Evolutionary conservation across 2,888 invertebrate species (phyloP).

Genomic region (Eupelmus urozonus): DNA sequence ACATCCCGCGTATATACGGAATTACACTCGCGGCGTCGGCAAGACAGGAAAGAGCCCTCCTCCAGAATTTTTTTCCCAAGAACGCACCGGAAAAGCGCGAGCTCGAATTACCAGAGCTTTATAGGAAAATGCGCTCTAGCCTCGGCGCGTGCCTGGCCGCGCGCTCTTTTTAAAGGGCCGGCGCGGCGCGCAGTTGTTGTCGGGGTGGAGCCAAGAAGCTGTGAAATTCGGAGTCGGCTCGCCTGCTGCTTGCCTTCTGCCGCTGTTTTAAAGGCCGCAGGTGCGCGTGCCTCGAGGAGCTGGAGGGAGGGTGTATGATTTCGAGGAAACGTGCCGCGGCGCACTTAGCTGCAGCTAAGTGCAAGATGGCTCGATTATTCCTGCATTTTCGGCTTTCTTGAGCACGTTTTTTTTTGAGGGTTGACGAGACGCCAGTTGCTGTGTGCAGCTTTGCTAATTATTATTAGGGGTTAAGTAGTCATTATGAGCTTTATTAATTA

Average conservation of each 20-base stretch:
- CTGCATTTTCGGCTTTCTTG: no score
- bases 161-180: slow-evolving; percentile 13
- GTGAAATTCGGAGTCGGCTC: neutral
- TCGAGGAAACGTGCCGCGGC: neutral
- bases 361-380: no score
- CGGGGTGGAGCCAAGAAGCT: neutral
- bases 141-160: no score
- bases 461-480: no score
- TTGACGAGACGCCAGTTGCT: no score
- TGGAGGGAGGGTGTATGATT: neutral
- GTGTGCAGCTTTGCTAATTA: no score
- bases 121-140: no score
- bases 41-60: no score
- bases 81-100: slow-evolving; percentile 33
- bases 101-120: neutral
- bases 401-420: no score
- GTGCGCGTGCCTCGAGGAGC: neutral
- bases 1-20: neutral
- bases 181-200: neutral
- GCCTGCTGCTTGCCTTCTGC: neutral
- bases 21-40: no score
- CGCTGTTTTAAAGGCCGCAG: slow-evolving; percentile 8
- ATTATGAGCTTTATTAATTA: no score
- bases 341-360: neutral
- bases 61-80: slow-evolving; percentile 8